A percentile compares a stretch with the other conserved stretches of the same genome.
Conservation (phyloP, 2,888 invertebrate species). For the Nipponacmea schrenckii region DNA sequence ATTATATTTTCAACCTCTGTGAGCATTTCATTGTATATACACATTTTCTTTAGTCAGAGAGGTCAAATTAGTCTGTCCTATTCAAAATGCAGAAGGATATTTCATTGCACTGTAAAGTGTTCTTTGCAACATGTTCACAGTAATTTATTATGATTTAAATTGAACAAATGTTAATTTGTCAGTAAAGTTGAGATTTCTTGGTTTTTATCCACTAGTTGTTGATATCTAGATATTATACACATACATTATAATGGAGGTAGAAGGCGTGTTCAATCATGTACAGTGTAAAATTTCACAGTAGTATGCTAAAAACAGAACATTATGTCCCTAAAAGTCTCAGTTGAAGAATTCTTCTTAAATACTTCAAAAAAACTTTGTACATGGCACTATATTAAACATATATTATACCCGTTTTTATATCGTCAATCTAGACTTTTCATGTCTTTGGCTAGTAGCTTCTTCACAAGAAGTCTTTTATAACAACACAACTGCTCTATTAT, state of each 20-base stretch:
- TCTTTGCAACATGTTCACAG: too few species aligned
- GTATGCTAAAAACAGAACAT: too few species aligned
- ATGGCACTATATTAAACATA: slow-evolving; percentile 4
- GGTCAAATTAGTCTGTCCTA: too few species aligned
- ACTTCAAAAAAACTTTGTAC: slow-evolving; percentile 1
- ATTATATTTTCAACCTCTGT: background rate
- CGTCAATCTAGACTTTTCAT: slow-evolving; percentile 3
- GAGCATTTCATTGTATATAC: background rate
- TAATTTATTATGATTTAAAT: too few species aligned
- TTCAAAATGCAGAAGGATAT: too few species aligned
- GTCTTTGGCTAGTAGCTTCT: slow-evolving; percentile 8
- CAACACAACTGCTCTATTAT: background rate
- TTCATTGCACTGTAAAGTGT: too few species aligned
- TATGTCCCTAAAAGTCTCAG: too few species aligned
- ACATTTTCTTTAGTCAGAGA: too few species aligned
- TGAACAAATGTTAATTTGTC: too few species aligned
- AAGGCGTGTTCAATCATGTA: background rate
- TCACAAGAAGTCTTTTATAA: slow-evolving; percentile 7
- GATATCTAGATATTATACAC: background rate
- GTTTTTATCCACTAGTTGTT: too few species aligned
- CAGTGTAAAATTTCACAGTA: too few species aligned
- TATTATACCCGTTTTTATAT: slow-evolving; percentile 4
- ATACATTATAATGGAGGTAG: slow-evolving; percentile 4
- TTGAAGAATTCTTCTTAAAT: background rate
- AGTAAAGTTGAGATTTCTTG: too few species aligned